Percentiles rank a stretch among this genome's conserved stretches.
Evolutionary conservation across 2,888 invertebrate genomes (phyloP).

Genomic region (Trimorus sp.): DNA sequence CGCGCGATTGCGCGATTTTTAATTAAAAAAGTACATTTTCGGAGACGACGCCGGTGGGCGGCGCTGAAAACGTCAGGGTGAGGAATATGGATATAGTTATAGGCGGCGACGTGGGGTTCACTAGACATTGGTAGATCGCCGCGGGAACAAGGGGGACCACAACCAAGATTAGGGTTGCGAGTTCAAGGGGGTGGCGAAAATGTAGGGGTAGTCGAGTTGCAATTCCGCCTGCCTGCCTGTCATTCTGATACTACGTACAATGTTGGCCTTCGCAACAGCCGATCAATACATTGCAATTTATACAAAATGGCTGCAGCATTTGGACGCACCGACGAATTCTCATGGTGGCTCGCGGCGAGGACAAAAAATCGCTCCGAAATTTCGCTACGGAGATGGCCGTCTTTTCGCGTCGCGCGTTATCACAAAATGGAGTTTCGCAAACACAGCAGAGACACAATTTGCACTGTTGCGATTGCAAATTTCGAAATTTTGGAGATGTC

Average conservation of each 20-base stretch:
- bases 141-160: conserved; percentile 44
- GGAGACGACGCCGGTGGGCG: conserved; percentile 61
- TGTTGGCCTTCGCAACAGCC: conserved; percentile 77
- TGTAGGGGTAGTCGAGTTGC: conserved; percentile 77
- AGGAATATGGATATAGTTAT: conserved; percentile 82
- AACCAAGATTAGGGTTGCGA: conserved; percentile 72
- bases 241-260: conserved; percentile 79
- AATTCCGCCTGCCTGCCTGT: conserved; percentile 83
- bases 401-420: too few species aligned
- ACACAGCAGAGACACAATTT: too few species aligned
- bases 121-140: conserved; percentile 69
- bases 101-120: conserved; percentile 77
- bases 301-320: conserved; percentile 81
- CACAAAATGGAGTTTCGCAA: too few species aligned
- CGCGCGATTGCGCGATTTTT: conserved; percentile 64
- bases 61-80: conserved; percentile 65
- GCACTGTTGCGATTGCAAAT: too few species aligned
- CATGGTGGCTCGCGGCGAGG: conserved; percentile 24
- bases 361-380: conserved; percentile 12
- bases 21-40: conserved; percentile 69
- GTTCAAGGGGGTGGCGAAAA: conserved; percentile 74
- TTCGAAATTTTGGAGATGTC: too few species aligned
- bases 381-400: background rate
- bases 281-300: conserved; percentile 82
- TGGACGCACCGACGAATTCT: conserved; percentile 65